Conservation (phyloP, 1,140 invertebrate genomes). For the Drosophila rufa region DNA sequence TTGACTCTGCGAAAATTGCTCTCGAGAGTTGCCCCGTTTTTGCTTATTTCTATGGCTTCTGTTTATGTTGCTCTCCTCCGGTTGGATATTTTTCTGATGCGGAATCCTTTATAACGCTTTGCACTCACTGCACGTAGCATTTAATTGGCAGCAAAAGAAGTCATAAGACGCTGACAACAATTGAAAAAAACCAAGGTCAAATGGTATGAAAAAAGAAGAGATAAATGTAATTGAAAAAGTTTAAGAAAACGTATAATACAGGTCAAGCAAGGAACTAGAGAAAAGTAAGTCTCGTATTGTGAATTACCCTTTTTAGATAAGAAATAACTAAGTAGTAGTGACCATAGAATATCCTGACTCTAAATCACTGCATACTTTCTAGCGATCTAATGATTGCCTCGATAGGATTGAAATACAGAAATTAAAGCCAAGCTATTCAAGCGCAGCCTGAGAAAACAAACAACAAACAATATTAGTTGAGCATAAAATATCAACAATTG, state of each 20-base stretch:
- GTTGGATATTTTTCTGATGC: conserved; percentile 1
- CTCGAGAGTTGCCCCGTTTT: conserved; percentile 6
- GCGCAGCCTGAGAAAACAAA: not conserved
- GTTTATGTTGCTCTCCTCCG: conserved; percentile 18
- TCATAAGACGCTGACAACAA: not conserved
- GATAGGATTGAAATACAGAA: not conserved
- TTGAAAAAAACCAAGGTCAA: not conserved
- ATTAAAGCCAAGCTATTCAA: not conserved
- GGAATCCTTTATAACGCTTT: not conserved
- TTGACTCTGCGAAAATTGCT: conserved; percentile 18
- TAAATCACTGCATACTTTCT: too few species aligned
- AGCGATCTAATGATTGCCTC: too few species aligned
- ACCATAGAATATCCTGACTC: too few species aligned
- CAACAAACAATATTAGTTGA: not conserved
- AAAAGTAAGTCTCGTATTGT: not conserved
- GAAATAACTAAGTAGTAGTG: too few species aligned
- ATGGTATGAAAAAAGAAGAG: not conserved
- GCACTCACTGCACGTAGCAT: conserved; percentile 2
- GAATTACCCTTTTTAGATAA: too few species aligned
- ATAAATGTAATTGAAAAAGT: not conserved
- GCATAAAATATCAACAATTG: conserved; percentile 10
- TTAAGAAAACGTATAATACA: not conserved
- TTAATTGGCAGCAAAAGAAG: conserved; percentile 3
- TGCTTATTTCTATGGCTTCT: conserved; percentile 2
- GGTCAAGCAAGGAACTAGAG: not conserved